Evolutionary conservation across 2,888 invertebrate species (phyloP).

Genomic region (Dugesia japonica): DNA sequence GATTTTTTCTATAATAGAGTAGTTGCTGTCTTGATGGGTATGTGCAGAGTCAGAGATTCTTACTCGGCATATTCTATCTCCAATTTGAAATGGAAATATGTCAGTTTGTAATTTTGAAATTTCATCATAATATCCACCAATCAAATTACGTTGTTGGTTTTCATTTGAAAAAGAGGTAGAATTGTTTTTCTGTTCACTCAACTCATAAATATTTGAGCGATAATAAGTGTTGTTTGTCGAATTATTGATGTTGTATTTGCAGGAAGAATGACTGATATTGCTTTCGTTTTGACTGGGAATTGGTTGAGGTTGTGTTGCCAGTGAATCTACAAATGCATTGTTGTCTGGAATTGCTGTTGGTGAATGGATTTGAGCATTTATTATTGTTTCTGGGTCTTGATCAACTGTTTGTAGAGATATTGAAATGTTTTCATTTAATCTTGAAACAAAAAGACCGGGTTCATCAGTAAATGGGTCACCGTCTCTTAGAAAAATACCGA

Average conservation of each 20-base stretch:
- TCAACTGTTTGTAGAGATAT: background rate
- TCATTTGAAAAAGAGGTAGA: background rate
- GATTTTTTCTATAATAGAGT: constrained; percentile 10
- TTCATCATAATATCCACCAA: background rate
- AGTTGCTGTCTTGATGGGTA: background rate
- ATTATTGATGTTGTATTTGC: background rate
- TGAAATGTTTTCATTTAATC: background rate
- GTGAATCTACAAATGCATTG: background rate
- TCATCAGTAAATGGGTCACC: background rate
- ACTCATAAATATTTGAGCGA: background rate
- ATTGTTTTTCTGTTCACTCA: background rate
- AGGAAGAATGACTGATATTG: background rate
- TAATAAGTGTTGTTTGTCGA: background rate
- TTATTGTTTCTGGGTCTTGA: background rate
- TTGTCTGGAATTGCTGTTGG: background rate
- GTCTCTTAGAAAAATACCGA: background rate
- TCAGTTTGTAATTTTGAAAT: constrained; percentile 2
- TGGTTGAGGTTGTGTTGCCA: background rate
- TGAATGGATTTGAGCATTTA: background rate
- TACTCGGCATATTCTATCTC: constrained; percentile 9
- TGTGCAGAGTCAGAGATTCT: background rate
- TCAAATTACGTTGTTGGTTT: background rate
- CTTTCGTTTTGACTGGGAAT: background rate
- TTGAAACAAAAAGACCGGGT: background rate
- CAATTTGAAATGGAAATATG: constrained; percentile 7